These are phyloP conservation scores for Hapalemur alaotrensis DNA, from an alignment of 2,797 vertebrate genomes.

Conservation along the genomic window DNA sequence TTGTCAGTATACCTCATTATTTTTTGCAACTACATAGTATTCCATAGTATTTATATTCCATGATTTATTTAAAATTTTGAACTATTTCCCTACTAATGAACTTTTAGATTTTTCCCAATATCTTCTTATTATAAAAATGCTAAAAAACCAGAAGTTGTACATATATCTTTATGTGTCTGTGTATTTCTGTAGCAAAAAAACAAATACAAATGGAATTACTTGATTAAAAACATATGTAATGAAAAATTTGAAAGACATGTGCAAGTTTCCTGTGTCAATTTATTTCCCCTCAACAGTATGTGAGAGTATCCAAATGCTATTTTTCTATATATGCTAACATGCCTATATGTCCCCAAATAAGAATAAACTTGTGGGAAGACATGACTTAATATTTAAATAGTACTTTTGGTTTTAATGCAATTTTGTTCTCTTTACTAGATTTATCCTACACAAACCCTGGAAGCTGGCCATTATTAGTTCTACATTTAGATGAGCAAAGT, in stretches of 20 bases:
- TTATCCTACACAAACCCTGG: background rate
- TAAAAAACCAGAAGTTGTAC: background rate
- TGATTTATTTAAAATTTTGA: background rate
- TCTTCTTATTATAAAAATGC: background rate
- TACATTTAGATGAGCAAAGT: slow-evolving; percentile 32
- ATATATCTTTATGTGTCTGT: background rate
- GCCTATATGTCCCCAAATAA: background rate
- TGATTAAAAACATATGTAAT: background rate
- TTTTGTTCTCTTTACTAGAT: background rate
- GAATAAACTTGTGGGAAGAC: background rate
- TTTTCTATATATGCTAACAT: background rate
- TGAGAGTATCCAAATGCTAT: background rate
- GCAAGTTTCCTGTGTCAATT: background rate
- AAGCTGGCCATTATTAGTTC: background rate
- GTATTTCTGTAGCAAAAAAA: slow-evolving; percentile 19
- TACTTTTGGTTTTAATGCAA: background rate
- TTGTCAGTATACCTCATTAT: slow-evolving; percentile 6
- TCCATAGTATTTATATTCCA: background rate
- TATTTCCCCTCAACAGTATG: background rate
- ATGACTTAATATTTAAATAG: background rate
- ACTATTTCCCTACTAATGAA: slow-evolving; percentile 7
- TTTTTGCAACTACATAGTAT: background rate
- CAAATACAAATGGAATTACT: background rate
- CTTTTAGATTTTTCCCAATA: background rate
- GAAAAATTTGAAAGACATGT: background rate